These are phyloP conservation scores for Sminthurides aquaticus DNA, from an alignment of 2,888 invertebrate genomes.

Conservation along the genomic window DNA sequence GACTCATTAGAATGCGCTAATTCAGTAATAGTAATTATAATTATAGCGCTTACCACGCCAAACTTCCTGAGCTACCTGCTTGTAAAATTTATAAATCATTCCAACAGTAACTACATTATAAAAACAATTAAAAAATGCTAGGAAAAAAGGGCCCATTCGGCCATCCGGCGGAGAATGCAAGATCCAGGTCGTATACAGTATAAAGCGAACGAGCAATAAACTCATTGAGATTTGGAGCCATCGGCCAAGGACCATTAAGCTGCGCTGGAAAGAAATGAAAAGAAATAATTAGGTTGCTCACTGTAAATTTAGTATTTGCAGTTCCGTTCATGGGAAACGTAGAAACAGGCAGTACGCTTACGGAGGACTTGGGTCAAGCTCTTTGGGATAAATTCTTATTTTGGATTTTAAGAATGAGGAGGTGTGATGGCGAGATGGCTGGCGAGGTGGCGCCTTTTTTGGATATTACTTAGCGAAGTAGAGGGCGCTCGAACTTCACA, in stretches of 20 bases:
- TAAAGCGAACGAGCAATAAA: background rate
- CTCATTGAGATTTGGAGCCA: conserved; percentile 5
- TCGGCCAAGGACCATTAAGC: background rate
- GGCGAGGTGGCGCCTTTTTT: no score
- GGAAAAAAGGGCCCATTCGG: conserved; percentile 4
- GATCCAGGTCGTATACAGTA: conserved; percentile 11
- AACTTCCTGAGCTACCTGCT: background rate
- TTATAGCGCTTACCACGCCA: background rate
- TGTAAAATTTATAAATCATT: background rate
- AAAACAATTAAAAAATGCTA: background rate
- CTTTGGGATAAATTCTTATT: no score
- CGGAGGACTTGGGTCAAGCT: no score
- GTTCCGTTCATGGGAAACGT: no score
- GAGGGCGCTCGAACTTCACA: no score
- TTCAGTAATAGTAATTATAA: background rate
- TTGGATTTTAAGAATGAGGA: no score
- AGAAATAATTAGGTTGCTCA: background rate
- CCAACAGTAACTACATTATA: background rate
- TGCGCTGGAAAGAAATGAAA: conserved; percentile 1
- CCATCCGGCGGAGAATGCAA: background rate
- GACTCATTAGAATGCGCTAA: no score
- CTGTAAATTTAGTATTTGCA: no score
- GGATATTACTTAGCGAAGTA: no score
- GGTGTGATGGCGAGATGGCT: no score
- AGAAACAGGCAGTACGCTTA: no score